Evolutionary conservation across 2,113 vertebrate species (phyloP), one percentile per base, ranked within the genome.

Genomic region (Alexandromys fortis): DNA sequence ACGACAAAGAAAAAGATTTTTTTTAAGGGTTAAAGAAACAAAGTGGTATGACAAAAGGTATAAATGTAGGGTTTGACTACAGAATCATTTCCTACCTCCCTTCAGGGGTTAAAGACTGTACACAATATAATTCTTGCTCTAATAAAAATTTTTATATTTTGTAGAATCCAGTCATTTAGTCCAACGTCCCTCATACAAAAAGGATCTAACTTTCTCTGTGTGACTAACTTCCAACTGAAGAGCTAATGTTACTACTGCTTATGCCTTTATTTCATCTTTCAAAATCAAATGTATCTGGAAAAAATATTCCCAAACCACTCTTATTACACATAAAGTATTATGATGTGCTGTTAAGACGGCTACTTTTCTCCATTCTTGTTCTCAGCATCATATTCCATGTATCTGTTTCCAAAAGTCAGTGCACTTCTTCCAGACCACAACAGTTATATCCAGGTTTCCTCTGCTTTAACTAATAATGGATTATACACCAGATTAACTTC

Each of bases 261-360:
- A 13, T 3, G 92, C 14, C 55, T 91, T 88, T 90, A 96, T 52
- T 86, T 91, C 21, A 58, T 7, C 35, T 61, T 94, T 76, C 45
- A 79, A 94, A 96, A 67, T 72, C 55, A 83, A 19, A 90, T 19
- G 61, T 42, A 90, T 38, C 65, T 89, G 76, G 90, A 5, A 86
- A 95, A 85, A 17, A 11, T n/a, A 13, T 68, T 52, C 16, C 61
- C 70, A 16, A 26, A 55, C 22, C 47, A 52, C 0, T 22, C 58
- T 82, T 90, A 89, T 42, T 33, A 91, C 14, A 91, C 11, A 94
- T 22, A 65, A 61, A 9, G 28, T 76, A 26, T 49, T 61, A 87
- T 58, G 65, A 33, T 52, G 30, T n/a, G 14, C 70, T 73, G n/a
- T 72, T 21, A 68, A 2, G 30, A 61, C n/a, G 91, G 67, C 17